Percentiles rank a stretch among this genome's conserved stretches.
Conservation (phyloP, 2,888 invertebrate species). For the Nomada ruficornis region DNA sequence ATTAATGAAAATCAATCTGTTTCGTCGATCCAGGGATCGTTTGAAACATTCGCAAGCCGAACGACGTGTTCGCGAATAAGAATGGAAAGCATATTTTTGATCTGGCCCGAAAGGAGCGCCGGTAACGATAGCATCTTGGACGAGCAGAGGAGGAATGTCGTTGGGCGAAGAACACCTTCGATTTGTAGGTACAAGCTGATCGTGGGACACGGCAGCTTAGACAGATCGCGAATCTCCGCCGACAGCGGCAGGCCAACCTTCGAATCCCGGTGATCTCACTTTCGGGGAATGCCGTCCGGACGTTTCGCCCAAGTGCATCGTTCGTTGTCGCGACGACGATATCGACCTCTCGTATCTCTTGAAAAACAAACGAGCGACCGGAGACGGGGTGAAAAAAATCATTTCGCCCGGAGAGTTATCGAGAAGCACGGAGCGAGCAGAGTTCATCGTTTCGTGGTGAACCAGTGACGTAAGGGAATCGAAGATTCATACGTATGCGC, state of each 20-base stretch:
- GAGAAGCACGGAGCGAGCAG: background rate
- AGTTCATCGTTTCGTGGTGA: conserved; percentile 1
- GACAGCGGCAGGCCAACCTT: conserved; percentile 44
- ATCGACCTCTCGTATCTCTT: conserved; percentile 70
- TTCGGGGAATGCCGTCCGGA: conserved; percentile 81
- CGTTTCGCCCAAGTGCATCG: conserved; percentile 81
- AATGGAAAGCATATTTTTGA: too few relatives aligned
- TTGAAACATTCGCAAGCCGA: too few relatives aligned
- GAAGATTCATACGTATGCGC: background rate
- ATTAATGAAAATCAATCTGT: too few relatives aligned
- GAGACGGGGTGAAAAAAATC: background rate
- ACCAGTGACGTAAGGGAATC: background rate
- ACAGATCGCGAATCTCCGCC: conserved; percentile 25
- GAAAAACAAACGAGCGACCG: conserved; percentile 53
- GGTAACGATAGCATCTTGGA: too few relatives aligned
- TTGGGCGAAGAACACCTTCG: background rate
- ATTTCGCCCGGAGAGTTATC: conserved; percentile 7
- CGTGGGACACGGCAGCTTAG: conserved; percentile 6
- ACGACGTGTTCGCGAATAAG: too few relatives aligned
- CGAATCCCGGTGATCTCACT: conserved; percentile 80
- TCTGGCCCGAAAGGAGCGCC: background rate
- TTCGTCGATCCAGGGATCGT: too few relatives aligned
- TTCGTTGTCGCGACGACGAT: conserved; percentile 74
- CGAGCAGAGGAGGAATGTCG: background rate
- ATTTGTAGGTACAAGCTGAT: conserved; percentile 18